Evolutionary conservation across 2,113 vertebrate genomes (phyloP), one percentile per base, ranked within the genome.

Genomic region (Himantopus leucocephalus): DNA sequence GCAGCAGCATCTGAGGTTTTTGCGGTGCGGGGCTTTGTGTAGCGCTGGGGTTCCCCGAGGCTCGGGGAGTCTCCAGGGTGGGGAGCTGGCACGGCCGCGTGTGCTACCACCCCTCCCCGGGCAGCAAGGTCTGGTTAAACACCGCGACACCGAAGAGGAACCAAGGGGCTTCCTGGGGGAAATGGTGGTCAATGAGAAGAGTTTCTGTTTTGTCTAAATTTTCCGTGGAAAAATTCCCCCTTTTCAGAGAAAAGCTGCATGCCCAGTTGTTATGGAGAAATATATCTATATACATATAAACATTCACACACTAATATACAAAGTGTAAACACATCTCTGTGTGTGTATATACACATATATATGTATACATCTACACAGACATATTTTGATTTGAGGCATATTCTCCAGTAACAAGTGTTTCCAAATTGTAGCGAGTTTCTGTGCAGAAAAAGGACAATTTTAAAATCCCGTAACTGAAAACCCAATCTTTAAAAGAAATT

Each of bases 41-140:
- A 50, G 52, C 8, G 3, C 22, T 70, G 94, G 92, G 45, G 26
- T 95, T 96, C 66, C 92, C 92, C 58, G 0, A 29, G 45, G 29
- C 7, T 10, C 0, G 0, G 64, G 88, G 43, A 75, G 24, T 74
- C 79, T 71, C 66, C 20, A 0, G 24, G 30, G 6, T 52, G 72
- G 24, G 45, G 27, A 71, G 15, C 15, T 32, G 62, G 15, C 50
- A 77, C 1, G 1, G 30, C 15, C 2, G 0, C 4, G 3, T 63
- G 67, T 68, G 60, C 34, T 70, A 20, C 41, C 66, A 39, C 10
- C 43, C 53, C 47, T 10, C 39, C 45, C 29, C 0, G 0, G 53
- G 73, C 52, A 81, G 21, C 10, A 70, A 62, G 21, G 55, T 48
- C 82, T 94, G 78, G 43, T 32, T 67, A 29, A 89, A 71, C 29